Percentiles rank a stretch among this genome's conserved stretches.
These are phyloP conservation scores for Muscicapa comitata DNA, from an alignment of 2,797 vertebrate species.

Conservation along the genomic window DNA sequence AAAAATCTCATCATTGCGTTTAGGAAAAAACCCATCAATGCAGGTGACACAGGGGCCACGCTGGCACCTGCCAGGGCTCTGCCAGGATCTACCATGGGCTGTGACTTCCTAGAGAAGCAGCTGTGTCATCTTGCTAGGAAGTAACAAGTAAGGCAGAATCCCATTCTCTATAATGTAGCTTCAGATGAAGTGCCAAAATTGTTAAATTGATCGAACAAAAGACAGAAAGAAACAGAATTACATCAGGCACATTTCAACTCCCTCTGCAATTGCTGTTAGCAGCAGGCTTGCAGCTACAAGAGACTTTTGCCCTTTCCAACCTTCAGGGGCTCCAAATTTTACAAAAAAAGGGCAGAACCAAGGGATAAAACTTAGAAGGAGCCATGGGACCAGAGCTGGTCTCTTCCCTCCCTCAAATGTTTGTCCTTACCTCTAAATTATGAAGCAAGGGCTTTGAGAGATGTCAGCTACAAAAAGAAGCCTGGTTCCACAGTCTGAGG, in stretches of 20 bases:
- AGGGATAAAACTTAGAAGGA: not conserved
- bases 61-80: not conserved
- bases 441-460: not conserved
- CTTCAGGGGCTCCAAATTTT: not conserved
- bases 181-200: not conserved
- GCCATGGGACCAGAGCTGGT: not conserved
- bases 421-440: not conserved
- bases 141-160: not conserved
- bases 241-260: not conserved
- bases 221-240: not conserved
- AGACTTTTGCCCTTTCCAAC: not conserved
- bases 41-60: not conserved
- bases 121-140: not conserved
- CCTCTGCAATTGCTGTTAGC: not conserved
- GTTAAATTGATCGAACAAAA: not conserved
- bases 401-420: not conserved
- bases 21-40: not conserved
- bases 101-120: not conserved
- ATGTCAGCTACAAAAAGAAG: not conserved
- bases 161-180: not conserved
- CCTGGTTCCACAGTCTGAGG: not conserved
- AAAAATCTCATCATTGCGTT: not conserved
- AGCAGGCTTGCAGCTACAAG: not conserved
- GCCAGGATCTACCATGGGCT: not conserved
- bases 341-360: not conserved